Evolutionary conservation across 2,113 vertebrate species (phyloP).

Genomic region (Cromileptes altivelis): DNA sequence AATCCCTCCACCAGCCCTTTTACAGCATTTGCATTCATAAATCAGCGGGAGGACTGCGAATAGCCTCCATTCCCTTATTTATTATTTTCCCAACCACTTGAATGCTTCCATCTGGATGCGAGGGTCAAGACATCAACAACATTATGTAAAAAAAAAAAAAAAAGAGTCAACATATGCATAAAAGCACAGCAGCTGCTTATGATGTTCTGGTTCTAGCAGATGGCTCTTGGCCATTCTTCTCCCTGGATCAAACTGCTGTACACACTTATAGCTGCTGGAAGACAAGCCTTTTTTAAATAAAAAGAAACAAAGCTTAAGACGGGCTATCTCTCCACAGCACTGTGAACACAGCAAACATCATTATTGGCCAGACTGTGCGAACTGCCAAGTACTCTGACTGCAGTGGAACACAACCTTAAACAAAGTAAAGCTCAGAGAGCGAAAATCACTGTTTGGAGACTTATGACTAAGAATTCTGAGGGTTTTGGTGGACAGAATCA

Average conservation of each 20-base stretch:
- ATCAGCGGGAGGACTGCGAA: constrained; percentile 49
- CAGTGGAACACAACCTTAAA: constrained; percentile 32
- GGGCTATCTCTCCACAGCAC: constrained; percentile 40
- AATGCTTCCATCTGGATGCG: constrained; percentile 53
- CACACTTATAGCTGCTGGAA: constrained; percentile 36
- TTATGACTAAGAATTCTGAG: constrained; percentile 17
- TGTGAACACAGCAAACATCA: constrained; percentile 60
- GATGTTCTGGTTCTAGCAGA: constrained; percentile 55
- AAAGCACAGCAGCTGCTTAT: constrained; percentile 39
- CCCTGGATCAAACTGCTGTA: constrained; percentile 21
- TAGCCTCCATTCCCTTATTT: constrained; percentile 25
- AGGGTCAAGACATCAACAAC: constrained; percentile 49
- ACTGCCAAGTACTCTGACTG: constrained; percentile 24
- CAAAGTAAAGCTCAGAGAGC: constrained; percentile 39
- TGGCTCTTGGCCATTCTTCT: constrained; percentile 39
- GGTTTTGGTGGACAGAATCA: constrained; percentile 12
- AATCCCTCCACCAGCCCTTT: constrained; percentile 43
- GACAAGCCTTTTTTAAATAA: constrained; percentile 16
- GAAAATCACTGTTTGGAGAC: constrained; percentile 37
- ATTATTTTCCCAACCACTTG: constrained; percentile 41
- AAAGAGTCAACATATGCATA: constrained; percentile 42
- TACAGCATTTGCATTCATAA: constrained; percentile 70
- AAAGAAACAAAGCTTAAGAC: constrained; percentile 27
- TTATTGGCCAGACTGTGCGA: constrained; percentile 46
- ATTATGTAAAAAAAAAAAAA: constrained; percentile 26